Percentiles rank a stretch among this genome's conserved stretches.
phyloP scores from a whole-genome alignment of 2,113 vertebrate species.

The Hucho hucho region DNA sequence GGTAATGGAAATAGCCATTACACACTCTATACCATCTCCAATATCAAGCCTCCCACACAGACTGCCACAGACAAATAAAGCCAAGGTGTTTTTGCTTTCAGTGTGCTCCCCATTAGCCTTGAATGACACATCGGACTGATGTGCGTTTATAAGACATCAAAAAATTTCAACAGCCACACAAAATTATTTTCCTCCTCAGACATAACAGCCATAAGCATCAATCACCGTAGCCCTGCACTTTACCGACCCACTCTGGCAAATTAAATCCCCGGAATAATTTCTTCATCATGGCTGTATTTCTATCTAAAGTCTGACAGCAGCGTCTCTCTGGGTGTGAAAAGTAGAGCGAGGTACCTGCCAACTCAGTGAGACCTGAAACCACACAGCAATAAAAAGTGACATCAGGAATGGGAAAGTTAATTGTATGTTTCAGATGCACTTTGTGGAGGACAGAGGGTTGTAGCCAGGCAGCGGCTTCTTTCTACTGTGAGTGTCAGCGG shows the following conservation, averaged over 20 bases:
- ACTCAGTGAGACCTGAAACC: conserved; percentile 57
- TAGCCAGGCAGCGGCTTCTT: conserved; percentile 43
- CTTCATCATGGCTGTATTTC: conserved; percentile 63
- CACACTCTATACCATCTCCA: neutral
- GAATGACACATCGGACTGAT: conserved; percentile 1
- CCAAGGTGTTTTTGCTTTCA: neutral
- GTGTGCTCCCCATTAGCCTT: neutral
- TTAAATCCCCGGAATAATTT: conserved; percentile 64
- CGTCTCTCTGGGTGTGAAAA: conserved; percentile 59
- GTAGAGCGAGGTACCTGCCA: conserved; percentile 52
- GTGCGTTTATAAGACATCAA: conserved; percentile 15
- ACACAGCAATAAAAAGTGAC: conserved; percentile 67
- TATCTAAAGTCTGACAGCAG: conserved; percentile 44
- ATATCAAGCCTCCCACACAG: neutral
- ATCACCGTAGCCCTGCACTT: conserved; percentile 58
- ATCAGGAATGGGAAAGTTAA: conserved; percentile 69
- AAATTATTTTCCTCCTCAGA: conserved; percentile 9
- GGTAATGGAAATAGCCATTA: neutral
- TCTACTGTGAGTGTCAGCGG: conserved; percentile 47
- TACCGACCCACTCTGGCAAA: conserved; percentile 64
- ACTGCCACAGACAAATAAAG: neutral
- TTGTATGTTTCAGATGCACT: conserved; percentile 69
- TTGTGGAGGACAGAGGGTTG: conserved; percentile 50
- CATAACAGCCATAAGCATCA: conserved; percentile 44
- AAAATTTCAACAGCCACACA: conserved; percentile 16